These are phyloP conservation scores for Limnothrissa miodon DNA, from an alignment of 2,113 vertebrate species.

Conservation along the genomic window DNA sequence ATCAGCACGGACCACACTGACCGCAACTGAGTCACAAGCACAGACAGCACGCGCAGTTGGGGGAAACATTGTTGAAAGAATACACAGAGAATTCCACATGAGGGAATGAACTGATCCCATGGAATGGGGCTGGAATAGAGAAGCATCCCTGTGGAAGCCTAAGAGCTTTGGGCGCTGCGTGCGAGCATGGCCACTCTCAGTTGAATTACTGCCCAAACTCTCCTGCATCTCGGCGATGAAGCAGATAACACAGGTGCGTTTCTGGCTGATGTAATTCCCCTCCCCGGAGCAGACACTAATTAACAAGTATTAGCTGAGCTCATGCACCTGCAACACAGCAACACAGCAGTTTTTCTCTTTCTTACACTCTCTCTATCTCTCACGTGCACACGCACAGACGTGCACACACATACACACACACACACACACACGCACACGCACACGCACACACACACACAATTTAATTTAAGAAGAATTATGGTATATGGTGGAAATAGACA, in stretches of 20 bases:
- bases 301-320: neutral
- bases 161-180: neutral
- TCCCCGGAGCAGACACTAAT: neutral
- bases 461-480: too few relatives aligned
- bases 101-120: neutral
- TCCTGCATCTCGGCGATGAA: neutral
- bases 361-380: neutral
- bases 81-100: neutral
- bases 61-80: neutral
- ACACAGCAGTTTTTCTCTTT: neutral
- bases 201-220: too few relatives aligned
- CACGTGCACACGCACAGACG: neutral
- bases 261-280: neutral
- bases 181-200: neutral
- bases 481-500: neutral
- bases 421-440: constrained; percentile 11
- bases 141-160: neutral
- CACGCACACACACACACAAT: too few relatives aligned
- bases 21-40: neutral
- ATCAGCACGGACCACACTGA: neutral
- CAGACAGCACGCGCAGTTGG: constrained; percentile 16
- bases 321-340: neutral
- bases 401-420: neutral
- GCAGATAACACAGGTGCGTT: neutral
- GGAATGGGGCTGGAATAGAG: neutral